Evolutionary conservation across 1,140 invertebrate species (phyloP), one percentile per base, ranked within the genome.

Genomic region (Drosophila ohnishii): DNA sequence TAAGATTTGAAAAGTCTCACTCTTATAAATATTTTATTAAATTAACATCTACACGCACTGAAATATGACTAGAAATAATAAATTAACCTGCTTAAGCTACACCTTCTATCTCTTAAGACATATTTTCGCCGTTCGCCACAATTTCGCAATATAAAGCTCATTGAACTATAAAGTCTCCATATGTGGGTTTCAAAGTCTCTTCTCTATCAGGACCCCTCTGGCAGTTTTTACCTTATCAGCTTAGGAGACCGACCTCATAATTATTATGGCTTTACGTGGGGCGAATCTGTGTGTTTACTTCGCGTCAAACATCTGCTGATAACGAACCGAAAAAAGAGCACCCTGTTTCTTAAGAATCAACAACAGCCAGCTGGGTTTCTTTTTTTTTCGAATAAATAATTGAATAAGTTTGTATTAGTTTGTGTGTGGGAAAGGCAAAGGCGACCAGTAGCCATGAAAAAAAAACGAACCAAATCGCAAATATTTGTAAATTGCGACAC

Each of bases 401-500:
- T 53, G 50, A 16, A 9, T 44, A 37, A 39, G n/a, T 34, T 9
- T 28, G 45, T n/a, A 14, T 47, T 47, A 45, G 44, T 45, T 19
- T 37, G 42, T 16, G 65, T 25, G 19, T 55, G 9, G n/a, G 10
- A 53, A 47, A 28, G 45, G 50, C 32, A 35, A 35, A 40, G n/a
- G 19, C 34, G 37, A 14, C 11, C 35, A 25, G 34, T 25, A 66
- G 25, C 30, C 22, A 16, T 5, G 14, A 47, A 30, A 28, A 34
- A 22, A 22, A 1, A 42, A 1, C 37, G 9, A 48, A 25, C 9
- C 22, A 16, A 37, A 22, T 32, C 0, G 25, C n/a, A 13, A 67
- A 45, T 47, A 35, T 71, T 50, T 35, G 65, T 34, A 73, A 73
- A 73, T 73, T 53, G 67, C 70, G 40, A 73, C 70, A 73, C 67